Conservation (phyloP, 2,888 invertebrate genomes). For the Caenorhabditis plicata region DNA sequence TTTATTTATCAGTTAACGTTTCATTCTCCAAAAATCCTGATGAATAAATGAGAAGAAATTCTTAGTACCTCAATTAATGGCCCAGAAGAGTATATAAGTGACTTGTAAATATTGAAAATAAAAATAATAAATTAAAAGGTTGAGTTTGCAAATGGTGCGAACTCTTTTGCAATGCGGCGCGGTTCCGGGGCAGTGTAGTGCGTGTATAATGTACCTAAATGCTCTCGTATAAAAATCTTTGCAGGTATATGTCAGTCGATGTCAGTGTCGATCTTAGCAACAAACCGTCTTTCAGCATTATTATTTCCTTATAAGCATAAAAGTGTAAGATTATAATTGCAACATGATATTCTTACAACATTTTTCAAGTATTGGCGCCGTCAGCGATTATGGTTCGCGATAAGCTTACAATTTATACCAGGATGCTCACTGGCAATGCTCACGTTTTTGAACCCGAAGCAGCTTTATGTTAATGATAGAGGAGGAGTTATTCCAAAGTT, state of each 20-base stretch:
- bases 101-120: too few species aligned
- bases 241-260: slow-evolving; percentile 26
- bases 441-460: slow-evolving; percentile 22
- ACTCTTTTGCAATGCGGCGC: not conserved
- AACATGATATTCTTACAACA: too few species aligned
- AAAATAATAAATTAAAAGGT: too few species aligned
- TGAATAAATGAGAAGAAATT: too few species aligned
- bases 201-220: not conserved
- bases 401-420: slow-evolving; percentile 14
- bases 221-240: slow-evolving; percentile 1
- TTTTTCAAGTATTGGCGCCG: too few species aligned
- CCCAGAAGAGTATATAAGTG: too few species aligned
- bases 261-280: slow-evolving; percentile 24
- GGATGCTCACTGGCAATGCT: slow-evolving; percentile 10
- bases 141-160: too few species aligned
- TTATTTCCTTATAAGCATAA: slow-evolving; percentile 16
- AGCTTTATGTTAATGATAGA: slow-evolving; percentile 21
- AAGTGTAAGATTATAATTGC: too few species aligned
- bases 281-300: slow-evolving; percentile 25
- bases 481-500: slow-evolving; percentile 23
- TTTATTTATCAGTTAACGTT: too few species aligned
- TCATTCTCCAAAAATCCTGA: too few species aligned
- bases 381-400: slow-evolving; percentile 20
- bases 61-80: too few species aligned
- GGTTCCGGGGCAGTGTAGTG: not conserved